Evolutionary conservation across 2,113 vertebrate genomes (phyloP).

Genomic region (Toxostoma redivivum): DNA sequence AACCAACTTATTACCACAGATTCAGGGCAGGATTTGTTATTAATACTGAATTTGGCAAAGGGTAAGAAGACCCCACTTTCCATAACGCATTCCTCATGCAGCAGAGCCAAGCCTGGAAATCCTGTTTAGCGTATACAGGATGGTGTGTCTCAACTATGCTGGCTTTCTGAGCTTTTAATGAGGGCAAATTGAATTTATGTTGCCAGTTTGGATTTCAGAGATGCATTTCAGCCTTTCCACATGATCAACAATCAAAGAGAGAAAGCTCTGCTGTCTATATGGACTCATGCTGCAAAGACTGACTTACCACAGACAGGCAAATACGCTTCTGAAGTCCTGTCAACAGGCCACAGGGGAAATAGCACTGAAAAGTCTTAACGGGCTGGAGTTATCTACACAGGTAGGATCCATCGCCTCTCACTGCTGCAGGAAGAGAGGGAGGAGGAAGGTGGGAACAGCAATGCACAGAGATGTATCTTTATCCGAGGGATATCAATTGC

Average conservation of each 20-base stretch:
- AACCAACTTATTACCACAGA: not conserved
- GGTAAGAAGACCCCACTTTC: constrained; percentile 5
- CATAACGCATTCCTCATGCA: not conserved
- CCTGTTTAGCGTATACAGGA: not conserved
- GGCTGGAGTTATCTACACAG: constrained; percentile 27
- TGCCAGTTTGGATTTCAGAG: constrained; percentile 26
- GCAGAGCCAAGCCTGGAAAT: not conserved
- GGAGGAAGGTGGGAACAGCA: constrained; percentile 49
- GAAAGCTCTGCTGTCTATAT: not conserved
- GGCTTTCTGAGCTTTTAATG: constrained; percentile 19
- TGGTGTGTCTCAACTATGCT: not conserved
- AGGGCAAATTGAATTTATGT: constrained; percentile 23
- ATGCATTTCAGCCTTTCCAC: not conserved
- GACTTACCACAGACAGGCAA: constrained; percentile 21
- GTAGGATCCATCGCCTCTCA: not conserved
- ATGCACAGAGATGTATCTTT: constrained; percentile 39
- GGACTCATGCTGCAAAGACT: not conserved
- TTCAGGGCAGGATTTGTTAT: constrained; percentile 13
- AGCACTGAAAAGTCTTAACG: constrained; percentile 27
- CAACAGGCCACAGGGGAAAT: constrained; percentile 16
- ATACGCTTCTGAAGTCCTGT: not conserved
- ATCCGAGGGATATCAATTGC: constrained; percentile 37
- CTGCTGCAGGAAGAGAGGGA: constrained; percentile 45
- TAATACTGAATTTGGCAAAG: constrained; percentile 33
- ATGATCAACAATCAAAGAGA: not conserved